A percentile compares a stretch with the other conserved stretches of the same genome.
phyloP scores from a whole-genome alignment of 2,888 invertebrate species.

The Drosophila paucipuncta region DNA sequence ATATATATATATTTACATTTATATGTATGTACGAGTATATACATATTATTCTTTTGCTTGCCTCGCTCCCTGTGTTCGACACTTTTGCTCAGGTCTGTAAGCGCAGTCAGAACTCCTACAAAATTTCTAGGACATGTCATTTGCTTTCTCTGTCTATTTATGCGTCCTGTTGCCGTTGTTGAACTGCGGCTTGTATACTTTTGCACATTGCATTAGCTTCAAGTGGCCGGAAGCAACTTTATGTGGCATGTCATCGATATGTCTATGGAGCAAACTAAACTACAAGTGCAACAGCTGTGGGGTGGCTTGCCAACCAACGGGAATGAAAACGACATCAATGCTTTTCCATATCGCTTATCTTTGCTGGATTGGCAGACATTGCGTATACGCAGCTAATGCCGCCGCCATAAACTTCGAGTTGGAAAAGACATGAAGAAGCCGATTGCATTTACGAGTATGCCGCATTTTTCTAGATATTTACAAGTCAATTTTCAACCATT shows the following conservation, averaged over 20 bases:
- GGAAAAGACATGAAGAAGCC: slow-evolving; percentile 18
- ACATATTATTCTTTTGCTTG: neutral
- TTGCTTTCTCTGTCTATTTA: neutral
- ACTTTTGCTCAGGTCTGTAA: neutral
- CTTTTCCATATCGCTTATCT: neutral
- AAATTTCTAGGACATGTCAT: neutral
- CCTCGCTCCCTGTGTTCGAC: neutral
- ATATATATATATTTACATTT: neutral
- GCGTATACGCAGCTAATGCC: slow-evolving; percentile 24
- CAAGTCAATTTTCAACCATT: slow-evolving; percentile 26
- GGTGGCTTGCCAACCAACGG: neutral
- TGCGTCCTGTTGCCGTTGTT: neutral
- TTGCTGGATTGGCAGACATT: slow-evolving; percentile 2
- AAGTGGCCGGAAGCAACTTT: slow-evolving; percentile 36
- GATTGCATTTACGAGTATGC: slow-evolving; percentile 25
- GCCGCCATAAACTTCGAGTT: neutral
- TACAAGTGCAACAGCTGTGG: slow-evolving; percentile 5
- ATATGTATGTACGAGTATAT: neutral
- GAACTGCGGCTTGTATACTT: slow-evolving; percentile 9
- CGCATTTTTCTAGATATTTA: slow-evolving; percentile 27
- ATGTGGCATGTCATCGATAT: slow-evolving; percentile 44
- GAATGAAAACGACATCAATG: neutral
- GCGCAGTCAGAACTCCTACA: neutral
- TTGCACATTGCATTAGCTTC: slow-evolving; percentile 51
- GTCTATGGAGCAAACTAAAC: slow-evolving; percentile 15